Conservation (phyloP, 1,140 invertebrate genomes). For the Pristionchus pacificus region DNA sequence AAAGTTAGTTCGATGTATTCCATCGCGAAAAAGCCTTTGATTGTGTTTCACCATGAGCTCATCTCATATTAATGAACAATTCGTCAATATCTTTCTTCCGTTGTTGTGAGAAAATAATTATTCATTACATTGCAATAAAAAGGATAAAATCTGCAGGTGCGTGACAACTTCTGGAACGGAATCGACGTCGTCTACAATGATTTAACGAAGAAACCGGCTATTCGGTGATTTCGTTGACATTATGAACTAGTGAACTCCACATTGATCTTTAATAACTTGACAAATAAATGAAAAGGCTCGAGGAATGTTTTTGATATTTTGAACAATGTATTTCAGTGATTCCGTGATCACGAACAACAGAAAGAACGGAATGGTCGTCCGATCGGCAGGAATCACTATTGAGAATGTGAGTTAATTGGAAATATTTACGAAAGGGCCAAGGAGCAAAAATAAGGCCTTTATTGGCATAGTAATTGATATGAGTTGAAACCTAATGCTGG, state of each 20-base stretch:
- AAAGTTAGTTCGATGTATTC: too few species aligned
- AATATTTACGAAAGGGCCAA: too few species aligned
- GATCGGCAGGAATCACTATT: conserved; percentile 78
- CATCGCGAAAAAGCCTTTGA: neutral
- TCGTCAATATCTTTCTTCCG: too few species aligned
- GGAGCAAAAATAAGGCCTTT: too few species aligned
- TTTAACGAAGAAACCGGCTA: conserved; percentile 65
- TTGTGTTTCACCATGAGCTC: too few species aligned
- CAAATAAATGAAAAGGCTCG: neutral
- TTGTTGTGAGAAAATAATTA: conserved; percentile 77
- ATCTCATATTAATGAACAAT: too few species aligned
- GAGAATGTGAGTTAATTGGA: conserved; percentile 60
- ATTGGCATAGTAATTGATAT: too few species aligned
- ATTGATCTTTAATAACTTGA: neutral
- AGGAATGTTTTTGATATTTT: neutral
- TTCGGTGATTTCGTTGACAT: neutral
- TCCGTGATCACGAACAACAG: conserved; percentile 66
- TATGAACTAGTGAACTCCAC: too few species aligned
- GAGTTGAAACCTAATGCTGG: too few species aligned
- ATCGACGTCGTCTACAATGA: conserved; percentile 82
- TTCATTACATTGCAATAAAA: neutral
- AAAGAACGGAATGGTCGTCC: conserved; percentile 80
- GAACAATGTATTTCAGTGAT: too few species aligned
- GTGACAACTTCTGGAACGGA: conserved; percentile 63
- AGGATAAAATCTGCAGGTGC: conserved; percentile 22